Evolutionary conservation across 2,888 invertebrate genomes (phyloP), one percentile per base, ranked within the genome.

Genomic region (Axea sp.): DNA sequence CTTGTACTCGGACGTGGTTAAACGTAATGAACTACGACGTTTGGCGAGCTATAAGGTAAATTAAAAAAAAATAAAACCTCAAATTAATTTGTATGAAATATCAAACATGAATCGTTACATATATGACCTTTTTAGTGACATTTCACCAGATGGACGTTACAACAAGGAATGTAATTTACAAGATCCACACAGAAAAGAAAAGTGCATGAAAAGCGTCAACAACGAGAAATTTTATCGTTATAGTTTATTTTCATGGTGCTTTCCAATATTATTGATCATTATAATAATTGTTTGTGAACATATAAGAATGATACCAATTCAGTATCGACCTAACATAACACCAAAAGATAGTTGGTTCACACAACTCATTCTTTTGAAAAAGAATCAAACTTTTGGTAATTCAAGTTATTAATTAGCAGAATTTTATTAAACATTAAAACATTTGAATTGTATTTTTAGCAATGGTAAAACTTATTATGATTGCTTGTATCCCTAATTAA

Each of bases 21-120:
- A 60, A 37, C n/a, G 30, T 60, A 3, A 60, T 60, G 47, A 47
- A 30, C 39, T 60, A 39, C 11, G 60, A 49, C 5, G 19, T 59
- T 2, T 59, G 59, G 59, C 2, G 1, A 8, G 35, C 45, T 6
- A n/a, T 59, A 5, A 9, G 37, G 60, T 60, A 60, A 47, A 2
- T 19, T 26, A 3, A 47, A 3, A 12, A 3, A 19, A 3, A 4
- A 19, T 19, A 3, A 19, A 4, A 19, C 4, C 19, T 19, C 4
- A 4, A 4, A 19, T 4, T 19, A 19, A 19, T 19, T 19, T 19
- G 19, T 19, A 4, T 19, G 19, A n/a, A n/a, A n/a, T n/a, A n/a
- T n/a, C n/a, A n/a, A n/a, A n/a, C n/a, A n/a, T n/a, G n/a, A n/a
- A n/a, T n/a, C n/a, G n/a, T n/a, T n/a, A n/a, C n/a, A n/a, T n/a